phyloP scores from a whole-genome alignment of 2,797 vertebrate genomes.

The Sandelia bainsii region DNA sequence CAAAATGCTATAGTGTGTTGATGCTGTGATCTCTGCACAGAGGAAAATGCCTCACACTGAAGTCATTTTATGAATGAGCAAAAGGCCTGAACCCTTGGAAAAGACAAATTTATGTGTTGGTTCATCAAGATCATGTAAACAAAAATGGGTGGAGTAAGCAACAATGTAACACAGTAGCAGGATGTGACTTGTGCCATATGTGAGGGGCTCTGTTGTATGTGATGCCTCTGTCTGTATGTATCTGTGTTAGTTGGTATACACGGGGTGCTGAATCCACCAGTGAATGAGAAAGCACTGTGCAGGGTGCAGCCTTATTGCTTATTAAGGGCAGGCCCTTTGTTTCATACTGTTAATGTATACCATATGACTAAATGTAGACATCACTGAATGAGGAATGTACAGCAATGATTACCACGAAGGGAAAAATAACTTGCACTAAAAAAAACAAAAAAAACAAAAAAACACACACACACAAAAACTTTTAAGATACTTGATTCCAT shows the following conservation, averaged over 20 bases:
- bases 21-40: conserved; percentile 83
- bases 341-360: conserved; percentile 84
- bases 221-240: conserved; percentile 73
- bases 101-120: conserved; percentile 42
- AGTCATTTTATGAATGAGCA: conserved; percentile 63
- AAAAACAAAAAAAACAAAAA: conserved; percentile 65
- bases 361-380: conserved; percentile 94
- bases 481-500: conserved; percentile 99
- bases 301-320: conserved; percentile 96
- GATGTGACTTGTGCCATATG: conserved; percentile 84
- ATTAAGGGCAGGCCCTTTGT: conserved; percentile 96
- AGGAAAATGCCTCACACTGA: conserved; percentile 74
- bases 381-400: conserved; percentile 99
- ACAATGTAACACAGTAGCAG: conserved; percentile 78
- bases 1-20: conserved; percentile 77
- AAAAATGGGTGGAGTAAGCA: conserved; percentile 63
- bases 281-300: conserved; percentile 96
- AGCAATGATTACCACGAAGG: conserved; percentile 99
- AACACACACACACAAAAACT: conserved; percentile 80
- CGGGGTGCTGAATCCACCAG: conserved; percentile 96
- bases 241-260: conserved; percentile 75
- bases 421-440: conserved; percentile 99
- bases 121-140: conserved; percentile 31
- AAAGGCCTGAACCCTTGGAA: conserved; percentile 65
- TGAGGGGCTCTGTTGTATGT: conserved; percentile 74